Conservation (phyloP, 2,797 vertebrate species). For the Notoglanidium macrostoma region DNA sequence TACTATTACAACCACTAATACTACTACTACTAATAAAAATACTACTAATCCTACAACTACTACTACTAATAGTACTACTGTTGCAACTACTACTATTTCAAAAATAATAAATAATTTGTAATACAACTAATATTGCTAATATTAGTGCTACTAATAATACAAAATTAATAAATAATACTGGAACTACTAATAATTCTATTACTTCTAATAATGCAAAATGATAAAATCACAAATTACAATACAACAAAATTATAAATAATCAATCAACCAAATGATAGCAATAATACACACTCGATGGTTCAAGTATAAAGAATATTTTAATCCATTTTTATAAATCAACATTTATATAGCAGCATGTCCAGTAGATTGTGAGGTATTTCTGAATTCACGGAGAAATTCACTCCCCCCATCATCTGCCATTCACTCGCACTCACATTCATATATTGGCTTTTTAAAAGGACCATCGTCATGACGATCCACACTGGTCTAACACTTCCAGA, state of each 20-base stretch:
- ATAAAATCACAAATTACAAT: background rate
- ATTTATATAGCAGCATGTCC: constrained; percentile 90
- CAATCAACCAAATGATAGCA: background rate
- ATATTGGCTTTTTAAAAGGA: constrained; percentile 41
- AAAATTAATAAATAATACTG: background rate
- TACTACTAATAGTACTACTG: background rate
- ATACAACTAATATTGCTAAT: background rate
- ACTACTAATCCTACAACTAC: background rate
- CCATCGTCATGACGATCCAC: constrained; percentile 39
- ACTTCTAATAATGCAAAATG: background rate
- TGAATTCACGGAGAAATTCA: constrained; percentile 74
- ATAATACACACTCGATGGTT: background rate
- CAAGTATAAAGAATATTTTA: constrained; percentile 77
- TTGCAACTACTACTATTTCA: background rate
- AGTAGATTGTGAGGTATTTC: constrained; percentile 94
- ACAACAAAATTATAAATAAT: background rate
- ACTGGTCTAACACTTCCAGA: constrained; percentile 47
- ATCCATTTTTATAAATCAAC: constrained; percentile 78
- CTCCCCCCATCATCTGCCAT: constrained; percentile 54
- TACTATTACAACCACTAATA: background rate
- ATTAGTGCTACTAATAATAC: background rate
- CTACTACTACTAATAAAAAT: background rate
- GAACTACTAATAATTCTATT: background rate
- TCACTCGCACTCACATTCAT: constrained; percentile 56
- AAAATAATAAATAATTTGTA: too few species aligned